A percentile compares a stretch with the other conserved stretches of the same genome.
These are phyloP conservation scores for Micromys minutus DNA, from an alignment of 2,113 vertebrate species.

Conservation along the genomic window DNA sequence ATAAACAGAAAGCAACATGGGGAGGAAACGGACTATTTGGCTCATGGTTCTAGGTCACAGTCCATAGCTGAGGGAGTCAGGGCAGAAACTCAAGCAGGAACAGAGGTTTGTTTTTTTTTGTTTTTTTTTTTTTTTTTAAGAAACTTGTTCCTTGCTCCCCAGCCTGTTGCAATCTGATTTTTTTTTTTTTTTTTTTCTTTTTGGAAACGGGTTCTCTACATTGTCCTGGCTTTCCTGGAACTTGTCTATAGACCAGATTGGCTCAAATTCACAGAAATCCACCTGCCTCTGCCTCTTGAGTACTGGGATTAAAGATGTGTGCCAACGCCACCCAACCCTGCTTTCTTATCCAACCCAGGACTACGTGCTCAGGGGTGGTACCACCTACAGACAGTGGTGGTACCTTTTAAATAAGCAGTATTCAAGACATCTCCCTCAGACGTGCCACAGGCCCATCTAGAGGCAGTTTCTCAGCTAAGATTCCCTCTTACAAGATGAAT, in stretches of 20 bases:
- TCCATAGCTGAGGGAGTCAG: not conserved
- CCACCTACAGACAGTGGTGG: not conserved
- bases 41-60: not conserved
- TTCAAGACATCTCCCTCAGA: not conserved
- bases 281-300: not conserved
- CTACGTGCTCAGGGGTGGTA: not conserved
- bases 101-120: too few species aligned
- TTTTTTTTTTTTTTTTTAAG: too few species aligned
- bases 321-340: not conserved
- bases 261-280: not conserved
- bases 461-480: not conserved
- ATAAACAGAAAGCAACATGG: not conserved
- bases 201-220: not conserved
- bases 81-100: not conserved
- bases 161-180: too few species aligned
- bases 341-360: not conserved
- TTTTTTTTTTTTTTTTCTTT: too few species aligned
- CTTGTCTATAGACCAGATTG: not conserved
- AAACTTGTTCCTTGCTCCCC: not conserved
- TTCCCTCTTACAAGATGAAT: not conserved
- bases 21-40: not conserved
- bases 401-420: not conserved
- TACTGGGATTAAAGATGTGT: not conserved
- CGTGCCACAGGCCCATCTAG: too few species aligned
- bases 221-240: not conserved